A percentile compares a stretch with the other conserved stretches of the same genome.
phyloP scores from a whole-genome alignment of 2,888 invertebrate species.

The Chloroclysta siterata region DNA sequence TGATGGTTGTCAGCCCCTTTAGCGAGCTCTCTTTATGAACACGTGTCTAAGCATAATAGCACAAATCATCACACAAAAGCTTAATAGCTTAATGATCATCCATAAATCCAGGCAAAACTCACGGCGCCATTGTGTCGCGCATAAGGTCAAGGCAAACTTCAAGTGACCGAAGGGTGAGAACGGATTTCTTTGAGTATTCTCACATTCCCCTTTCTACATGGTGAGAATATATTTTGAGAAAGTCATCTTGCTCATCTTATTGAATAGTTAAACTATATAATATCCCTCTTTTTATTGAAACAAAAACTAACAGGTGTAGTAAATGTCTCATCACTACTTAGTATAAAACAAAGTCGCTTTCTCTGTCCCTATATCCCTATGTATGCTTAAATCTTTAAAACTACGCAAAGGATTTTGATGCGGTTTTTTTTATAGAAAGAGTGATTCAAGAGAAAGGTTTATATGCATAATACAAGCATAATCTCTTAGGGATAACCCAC shows the following conservation, averaged over 20 bases:
- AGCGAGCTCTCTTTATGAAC: neutral
- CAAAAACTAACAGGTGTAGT: no score
- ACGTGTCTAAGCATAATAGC: neutral
- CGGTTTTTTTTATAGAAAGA: no score
- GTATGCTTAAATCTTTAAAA: no score
- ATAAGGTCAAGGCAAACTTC: slow-evolving; percentile 40
- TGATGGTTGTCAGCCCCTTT: no score
- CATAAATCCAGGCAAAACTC: slow-evolving; percentile 34
- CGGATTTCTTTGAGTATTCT: slow-evolving; percentile 7
- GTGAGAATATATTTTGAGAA: neutral
- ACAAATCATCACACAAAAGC: slow-evolving; percentile 25
- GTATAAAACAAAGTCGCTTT: no score
- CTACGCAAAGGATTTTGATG: no score
- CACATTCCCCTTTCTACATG: slow-evolving; percentile 3
- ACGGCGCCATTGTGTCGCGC: slow-evolving; percentile 32
- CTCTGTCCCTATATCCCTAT: no score
- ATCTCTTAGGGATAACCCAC: no score
- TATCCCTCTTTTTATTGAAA: no score
- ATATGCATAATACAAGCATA: no score
- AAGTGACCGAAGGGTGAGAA: slow-evolving; percentile 28
- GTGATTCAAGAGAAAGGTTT: no score
- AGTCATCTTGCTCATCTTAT: neutral
- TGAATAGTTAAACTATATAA: neutral
- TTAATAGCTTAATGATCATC: slow-evolving; percentile 35
- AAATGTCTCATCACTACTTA: no score